Percentiles rank a stretch among this genome's conserved stretches.
phyloP scores from a whole-genome alignment of 1,140 invertebrate genomes.

The Sminthurides bifidus region DNA sequence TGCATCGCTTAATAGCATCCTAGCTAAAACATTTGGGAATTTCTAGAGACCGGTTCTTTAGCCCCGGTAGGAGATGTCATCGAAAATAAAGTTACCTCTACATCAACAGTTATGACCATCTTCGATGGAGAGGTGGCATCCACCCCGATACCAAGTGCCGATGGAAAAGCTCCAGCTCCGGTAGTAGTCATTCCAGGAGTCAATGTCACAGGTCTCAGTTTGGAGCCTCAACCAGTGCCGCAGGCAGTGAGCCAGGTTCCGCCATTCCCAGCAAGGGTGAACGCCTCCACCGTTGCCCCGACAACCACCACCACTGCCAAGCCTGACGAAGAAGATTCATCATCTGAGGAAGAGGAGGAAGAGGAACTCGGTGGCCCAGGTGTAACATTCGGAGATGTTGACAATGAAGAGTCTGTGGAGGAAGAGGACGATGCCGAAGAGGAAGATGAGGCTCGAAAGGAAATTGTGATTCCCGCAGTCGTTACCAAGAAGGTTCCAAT shows the following conservation, averaged over 20 bases:
- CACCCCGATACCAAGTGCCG: not conserved
- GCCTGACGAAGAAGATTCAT: not conserved
- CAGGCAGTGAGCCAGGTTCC: not conserved
- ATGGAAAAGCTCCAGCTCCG: too few species aligned
- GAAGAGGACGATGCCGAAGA: not conserved
- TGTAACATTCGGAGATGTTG: too few species aligned
- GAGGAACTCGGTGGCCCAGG: not conserved
- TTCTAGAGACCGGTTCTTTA: not conserved
- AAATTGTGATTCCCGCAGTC: not conserved
- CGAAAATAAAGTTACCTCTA: not conserved
- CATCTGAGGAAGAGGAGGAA: slow-evolving; percentile 1
- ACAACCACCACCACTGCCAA: not conserved
- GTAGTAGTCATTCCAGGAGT: not conserved
- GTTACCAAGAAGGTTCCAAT: not conserved
- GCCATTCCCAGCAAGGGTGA: not conserved
- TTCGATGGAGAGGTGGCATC: not conserved
- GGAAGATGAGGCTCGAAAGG: not conserved
- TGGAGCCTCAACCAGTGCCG: not conserved
- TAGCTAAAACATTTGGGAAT: too few species aligned
- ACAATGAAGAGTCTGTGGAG: not conserved
- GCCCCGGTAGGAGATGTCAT: not conserved
- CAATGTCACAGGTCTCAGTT: not conserved
- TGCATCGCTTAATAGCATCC: too few species aligned
- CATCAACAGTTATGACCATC: not conserved
- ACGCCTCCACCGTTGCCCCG: not conserved